Conservation (phyloP, 2,113 vertebrate genomes). For the Grantiella picta region DNA sequence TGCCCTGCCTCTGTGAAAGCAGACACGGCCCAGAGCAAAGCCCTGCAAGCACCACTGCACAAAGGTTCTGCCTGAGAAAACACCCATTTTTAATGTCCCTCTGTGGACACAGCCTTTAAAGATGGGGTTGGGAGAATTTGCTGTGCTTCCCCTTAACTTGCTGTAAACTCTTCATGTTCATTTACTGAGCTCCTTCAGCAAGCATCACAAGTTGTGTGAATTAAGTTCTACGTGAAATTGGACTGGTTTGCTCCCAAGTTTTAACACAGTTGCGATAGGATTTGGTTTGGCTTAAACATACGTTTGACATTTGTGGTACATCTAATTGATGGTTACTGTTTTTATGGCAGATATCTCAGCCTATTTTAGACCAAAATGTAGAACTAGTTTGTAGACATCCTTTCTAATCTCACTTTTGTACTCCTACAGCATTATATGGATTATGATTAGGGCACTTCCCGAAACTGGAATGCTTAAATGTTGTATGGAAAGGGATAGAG, state of each 20-base stretch:
- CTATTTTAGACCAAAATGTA: slow-evolving; percentile 1
- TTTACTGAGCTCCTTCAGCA: background rate
- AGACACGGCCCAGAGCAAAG: fast-evolving
- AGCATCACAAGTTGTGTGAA: background rate
- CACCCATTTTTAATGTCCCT: fast-evolving
- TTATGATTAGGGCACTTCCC: background rate
- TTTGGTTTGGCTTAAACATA: slow-evolving; percentile 30
- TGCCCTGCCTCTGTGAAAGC: no score
- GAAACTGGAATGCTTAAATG: background rate
- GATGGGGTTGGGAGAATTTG: background rate
- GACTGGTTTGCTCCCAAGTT: background rate
- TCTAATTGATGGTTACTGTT: slow-evolving; percentile 32
- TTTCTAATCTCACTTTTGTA: slow-evolving; percentile 14
- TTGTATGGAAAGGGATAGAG: background rate
- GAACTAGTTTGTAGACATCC: background rate
- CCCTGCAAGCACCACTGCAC: background rate
- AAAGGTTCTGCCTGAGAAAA: background rate
- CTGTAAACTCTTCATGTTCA: background rate
- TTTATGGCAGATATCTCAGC: slow-evolving; percentile 6
- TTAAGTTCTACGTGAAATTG: background rate
- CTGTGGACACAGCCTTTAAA: background rate
- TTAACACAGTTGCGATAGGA: background rate
- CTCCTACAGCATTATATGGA: background rate
- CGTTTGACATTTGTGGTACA: slow-evolving; percentile 33
- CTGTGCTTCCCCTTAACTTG: background rate